These are phyloP conservation scores for Sinelater perroti DNA, from an alignment of 2,888 invertebrate species.

Conservation along the genomic window DNA sequence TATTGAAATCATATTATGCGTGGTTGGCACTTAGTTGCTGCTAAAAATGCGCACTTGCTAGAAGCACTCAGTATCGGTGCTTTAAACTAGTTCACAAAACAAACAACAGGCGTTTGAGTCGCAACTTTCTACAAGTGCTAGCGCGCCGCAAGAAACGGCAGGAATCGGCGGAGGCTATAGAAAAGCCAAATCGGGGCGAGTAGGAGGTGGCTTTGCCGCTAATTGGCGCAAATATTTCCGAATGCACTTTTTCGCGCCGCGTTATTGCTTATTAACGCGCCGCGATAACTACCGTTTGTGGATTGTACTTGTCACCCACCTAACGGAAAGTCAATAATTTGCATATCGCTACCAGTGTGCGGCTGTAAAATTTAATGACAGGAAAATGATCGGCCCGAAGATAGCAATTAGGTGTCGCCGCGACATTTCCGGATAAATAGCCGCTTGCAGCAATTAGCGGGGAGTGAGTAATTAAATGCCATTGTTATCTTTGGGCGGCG, in stretches of 20 bases:
- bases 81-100: no score
- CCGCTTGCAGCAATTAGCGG: neutral
- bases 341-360: neutral
- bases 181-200: no score
- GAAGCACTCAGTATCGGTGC: no score
- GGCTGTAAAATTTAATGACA: constrained; percentile 5
- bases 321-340: constrained; percentile 13
- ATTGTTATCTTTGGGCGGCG: constrained; percentile 16
- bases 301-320: constrained; percentile 12
- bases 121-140: no score
- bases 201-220: no score
- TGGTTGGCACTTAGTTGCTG: no score
- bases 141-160: no score
- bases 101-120: no score
- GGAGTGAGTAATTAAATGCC: constrained; percentile 15
- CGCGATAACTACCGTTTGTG: constrained; percentile 13
- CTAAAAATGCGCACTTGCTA: no score
- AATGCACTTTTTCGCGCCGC: neutral
- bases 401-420: constrained; percentile 1
- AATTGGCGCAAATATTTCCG: constrained; percentile 1
- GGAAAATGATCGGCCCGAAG: neutral
- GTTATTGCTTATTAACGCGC: constrained; percentile 11
- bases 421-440: neutral
- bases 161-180: no score
- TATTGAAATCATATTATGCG: no score